phyloP scores from a whole-genome alignment of 2,888 invertebrate genomes.

The Poecilobothrus nobilitatus region DNA sequence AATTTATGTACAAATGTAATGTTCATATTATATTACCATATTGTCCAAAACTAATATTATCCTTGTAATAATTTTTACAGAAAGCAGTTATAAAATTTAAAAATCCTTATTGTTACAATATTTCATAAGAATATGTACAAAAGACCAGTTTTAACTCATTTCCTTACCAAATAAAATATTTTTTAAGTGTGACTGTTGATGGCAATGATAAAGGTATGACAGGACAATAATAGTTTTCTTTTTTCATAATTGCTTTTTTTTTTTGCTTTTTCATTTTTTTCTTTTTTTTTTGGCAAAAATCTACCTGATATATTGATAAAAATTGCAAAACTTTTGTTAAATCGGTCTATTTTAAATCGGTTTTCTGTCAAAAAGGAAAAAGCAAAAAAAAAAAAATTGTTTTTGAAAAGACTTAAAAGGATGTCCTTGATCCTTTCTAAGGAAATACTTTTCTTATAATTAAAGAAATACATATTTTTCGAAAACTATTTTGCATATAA shows the following conservation, averaged over 20 bases:
- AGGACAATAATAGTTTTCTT: not conserved
- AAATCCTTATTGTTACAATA: too few relatives aligned
- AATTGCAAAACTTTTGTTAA: not conserved
- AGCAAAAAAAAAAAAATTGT: not conserved
- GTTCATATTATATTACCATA: too few relatives aligned
- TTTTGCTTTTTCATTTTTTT: too few relatives aligned
- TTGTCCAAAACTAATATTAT: too few relatives aligned
- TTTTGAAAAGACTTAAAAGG: not conserved
- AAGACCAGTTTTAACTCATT: not conserved
- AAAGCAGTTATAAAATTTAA: too few relatives aligned
- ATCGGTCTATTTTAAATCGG: not conserved
- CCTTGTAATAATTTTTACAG: too few relatives aligned
- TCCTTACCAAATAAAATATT: not conserved
- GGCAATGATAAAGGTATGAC: not conserved
- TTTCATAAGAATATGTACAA: not conserved
- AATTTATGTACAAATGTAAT: not conserved
- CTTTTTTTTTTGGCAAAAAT: too few relatives aligned
- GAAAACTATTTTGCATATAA: too few relatives aligned
- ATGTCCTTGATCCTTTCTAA: conserved; percentile 3
- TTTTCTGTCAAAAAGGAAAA: not conserved
- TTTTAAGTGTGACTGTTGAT: not conserved
- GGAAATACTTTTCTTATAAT: not conserved
- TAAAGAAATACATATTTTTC: too few relatives aligned
- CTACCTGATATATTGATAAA: not conserved
- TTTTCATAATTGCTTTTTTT: too few relatives aligned